phyloP scores from a whole-genome alignment of 2,797 vertebrate species.

The Podarcis lilfordi region DNA sequence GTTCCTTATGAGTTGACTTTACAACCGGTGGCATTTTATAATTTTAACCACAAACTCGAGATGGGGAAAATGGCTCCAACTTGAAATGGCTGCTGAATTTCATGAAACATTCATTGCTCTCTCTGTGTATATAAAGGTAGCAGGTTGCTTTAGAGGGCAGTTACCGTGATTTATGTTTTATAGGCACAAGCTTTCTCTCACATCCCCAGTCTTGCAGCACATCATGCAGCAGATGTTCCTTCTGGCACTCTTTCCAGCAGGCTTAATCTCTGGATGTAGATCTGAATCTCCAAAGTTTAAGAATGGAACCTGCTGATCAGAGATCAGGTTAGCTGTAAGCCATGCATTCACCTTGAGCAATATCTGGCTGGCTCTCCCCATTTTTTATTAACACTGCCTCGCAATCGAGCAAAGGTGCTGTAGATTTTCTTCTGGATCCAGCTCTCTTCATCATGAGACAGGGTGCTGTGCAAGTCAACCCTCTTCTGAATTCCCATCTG shows the following conservation, averaged over 20 bases:
- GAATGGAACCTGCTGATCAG: background rate
- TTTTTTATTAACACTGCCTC: background rate
- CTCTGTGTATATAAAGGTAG: slow-evolving; percentile 18
- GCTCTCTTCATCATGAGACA: background rate
- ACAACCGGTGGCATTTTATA: too few species aligned
- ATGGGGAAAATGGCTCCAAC: background rate
- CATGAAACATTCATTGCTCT: slow-evolving; percentile 60
- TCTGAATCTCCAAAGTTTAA: background rate
- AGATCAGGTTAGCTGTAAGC: background rate
- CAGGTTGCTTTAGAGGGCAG: slow-evolving; percentile 43
- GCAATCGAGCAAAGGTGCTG: background rate
- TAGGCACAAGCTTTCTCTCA: slow-evolving; percentile 49
- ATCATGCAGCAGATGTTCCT: slow-evolving; percentile 53
- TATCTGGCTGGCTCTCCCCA: too few species aligned
- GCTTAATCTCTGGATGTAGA: background rate
- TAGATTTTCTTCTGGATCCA: background rate
- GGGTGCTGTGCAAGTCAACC: background rate
- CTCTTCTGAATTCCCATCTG: background rate
- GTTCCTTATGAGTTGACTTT: too few species aligned
- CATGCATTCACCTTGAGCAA: background rate
- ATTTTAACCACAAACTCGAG: background rate
- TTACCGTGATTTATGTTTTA: slow-evolving; percentile 57
- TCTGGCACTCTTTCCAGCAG: slow-evolving; percentile 41
- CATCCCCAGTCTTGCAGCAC: slow-evolving; percentile 47
- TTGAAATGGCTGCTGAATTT: slow-evolving; percentile 50